Base-by-base conservation (phyloP, 2,113 vertebrate genomes). In the Dendrocopos noguchii region DNA sequence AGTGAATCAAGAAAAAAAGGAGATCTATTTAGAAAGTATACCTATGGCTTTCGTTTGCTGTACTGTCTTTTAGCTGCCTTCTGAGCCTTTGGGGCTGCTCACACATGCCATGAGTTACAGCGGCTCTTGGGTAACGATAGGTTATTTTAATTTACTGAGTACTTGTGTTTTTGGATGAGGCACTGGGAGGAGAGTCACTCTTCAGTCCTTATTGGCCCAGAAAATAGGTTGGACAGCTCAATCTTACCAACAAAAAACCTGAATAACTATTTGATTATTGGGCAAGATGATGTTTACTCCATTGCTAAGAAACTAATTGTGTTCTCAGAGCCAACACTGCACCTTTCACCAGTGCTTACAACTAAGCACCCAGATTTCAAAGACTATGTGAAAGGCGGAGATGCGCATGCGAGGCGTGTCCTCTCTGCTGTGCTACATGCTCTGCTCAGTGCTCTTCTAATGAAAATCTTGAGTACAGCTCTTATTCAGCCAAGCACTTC, bases 401-500 rank as follows among this genome's bases (percentile, higher is more conserved):
- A 47, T 12, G 46, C 5, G 0, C 12, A 9, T 9, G 19, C 25
- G 24, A 46, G 2, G 5, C 3, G 8, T 39, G 39, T 10, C 19
- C 57, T 75, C 42, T 71, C 65, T 75, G 39, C 66, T 64, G 27
- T 61, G 39, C 29, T 31, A 4, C 36, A 3, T 9, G 22, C 15
- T 80, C 57, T 64, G 63, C 74, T 71, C 55, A 13, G 57, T 12
- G 12, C 12, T n/a, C 28, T 82, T 79, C 73, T 20, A 89, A 84
- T 80, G 60, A 77, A 84, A 80, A 75, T 74, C 74, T 44, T 6
- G 12, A 73, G 59, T 12, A 59, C 34, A 52, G 52, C 46, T 92
- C 59, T 79, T n/a, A 64, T n/a, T 72, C 67, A 89, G 81, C 36
- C 36, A 44, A 74, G 57, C 63, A 86, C 80, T 94, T 75, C 79